A percentile compares a stretch with the other conserved stretches of the same genome.
phyloP scores from a whole-genome alignment of 2,113 vertebrate genomes.

The Phaethon lepturus region DNA sequence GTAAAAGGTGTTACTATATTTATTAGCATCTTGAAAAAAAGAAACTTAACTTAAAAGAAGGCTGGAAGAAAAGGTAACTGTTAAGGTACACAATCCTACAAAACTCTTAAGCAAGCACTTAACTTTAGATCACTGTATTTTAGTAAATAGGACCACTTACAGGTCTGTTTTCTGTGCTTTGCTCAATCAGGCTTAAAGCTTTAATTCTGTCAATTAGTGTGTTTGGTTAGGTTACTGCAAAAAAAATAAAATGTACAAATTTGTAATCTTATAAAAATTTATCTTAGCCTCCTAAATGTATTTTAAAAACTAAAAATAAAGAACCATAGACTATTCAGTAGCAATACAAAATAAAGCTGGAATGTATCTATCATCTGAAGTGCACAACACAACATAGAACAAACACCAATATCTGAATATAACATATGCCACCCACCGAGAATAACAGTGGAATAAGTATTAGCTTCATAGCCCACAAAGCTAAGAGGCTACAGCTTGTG shows the following conservation, averaged over 20 bases:
- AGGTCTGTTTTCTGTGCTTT: background rate
- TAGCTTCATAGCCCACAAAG: background rate
- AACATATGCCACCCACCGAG: background rate
- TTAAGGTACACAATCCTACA: background rate
- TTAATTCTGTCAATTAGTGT: background rate
- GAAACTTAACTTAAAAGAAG: background rate
- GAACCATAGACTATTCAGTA: background rate
- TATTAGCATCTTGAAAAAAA: background rate
- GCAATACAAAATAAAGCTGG: background rate
- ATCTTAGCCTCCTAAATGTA: background rate
- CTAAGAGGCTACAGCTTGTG: background rate
- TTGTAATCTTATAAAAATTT: background rate
- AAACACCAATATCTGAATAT: background rate
- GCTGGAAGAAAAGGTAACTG: background rate
- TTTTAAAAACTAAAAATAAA: background rate
- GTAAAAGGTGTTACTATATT: background rate
- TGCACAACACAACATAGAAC: background rate
- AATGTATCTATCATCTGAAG: background rate
- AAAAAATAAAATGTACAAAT: background rate
- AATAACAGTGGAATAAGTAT: background rate
- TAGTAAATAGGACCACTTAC: background rate
- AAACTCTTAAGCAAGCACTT: background rate
- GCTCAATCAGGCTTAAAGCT: background rate
- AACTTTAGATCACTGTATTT: background rate
- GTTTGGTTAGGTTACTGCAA: background rate